phyloP scores from a whole-genome alignment of 2,797 vertebrate species.

The Mus caroli region DNA sequence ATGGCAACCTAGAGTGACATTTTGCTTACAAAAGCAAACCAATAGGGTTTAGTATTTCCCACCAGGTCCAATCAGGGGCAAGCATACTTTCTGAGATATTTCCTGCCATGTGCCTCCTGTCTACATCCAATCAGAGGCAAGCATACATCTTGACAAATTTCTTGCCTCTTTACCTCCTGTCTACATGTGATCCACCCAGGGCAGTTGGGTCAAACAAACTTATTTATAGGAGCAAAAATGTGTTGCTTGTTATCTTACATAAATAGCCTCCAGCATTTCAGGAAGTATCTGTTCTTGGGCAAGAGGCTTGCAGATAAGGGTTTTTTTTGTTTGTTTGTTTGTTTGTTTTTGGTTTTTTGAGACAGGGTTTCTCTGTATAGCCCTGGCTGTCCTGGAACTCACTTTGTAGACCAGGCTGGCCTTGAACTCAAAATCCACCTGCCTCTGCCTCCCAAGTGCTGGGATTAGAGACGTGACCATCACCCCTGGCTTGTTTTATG shows the following conservation, averaged over 20 bases:
- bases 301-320: neutral
- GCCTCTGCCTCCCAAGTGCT: too few species aligned
- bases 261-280: neutral
- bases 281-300: neutral
- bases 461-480: too few species aligned
- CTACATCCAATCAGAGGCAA: neutral
- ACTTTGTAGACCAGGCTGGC: too few species aligned
- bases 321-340: neutral
- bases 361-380: too few species aligned
- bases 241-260: neutral
- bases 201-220: neutral
- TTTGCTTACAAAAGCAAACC: neutral
- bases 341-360: too few species aligned
- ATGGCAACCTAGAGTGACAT: neutral
- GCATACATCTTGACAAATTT: neutral
- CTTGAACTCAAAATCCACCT: too few species aligned
- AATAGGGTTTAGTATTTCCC: neutral
- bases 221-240: neutral
- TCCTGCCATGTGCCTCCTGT: neutral
- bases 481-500: neutral
- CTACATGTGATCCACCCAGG: neutral
- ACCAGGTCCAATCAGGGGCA: neutral
- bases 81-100: neutral
- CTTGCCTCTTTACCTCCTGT: neutral
- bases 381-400: too few species aligned